A percentile compares a stretch with the other conserved stretches of the same genome.
Conservation (phyloP, 2,888 invertebrate species). For the Ecdyonurus torrentis region DNA sequence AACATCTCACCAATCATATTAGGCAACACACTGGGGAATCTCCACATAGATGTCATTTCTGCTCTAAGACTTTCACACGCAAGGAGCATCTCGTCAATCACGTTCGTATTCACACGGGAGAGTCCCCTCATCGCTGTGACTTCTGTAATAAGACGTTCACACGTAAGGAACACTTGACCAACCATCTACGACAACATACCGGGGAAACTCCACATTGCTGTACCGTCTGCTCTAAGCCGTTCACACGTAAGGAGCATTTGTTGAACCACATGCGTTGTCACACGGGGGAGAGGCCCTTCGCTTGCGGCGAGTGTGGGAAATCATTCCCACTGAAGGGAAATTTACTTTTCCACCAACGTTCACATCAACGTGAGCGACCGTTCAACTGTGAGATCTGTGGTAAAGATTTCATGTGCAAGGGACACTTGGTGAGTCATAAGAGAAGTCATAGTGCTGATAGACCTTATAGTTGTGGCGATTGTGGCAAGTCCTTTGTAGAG, state of each 20-base stretch:
- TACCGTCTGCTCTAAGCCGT: conserved; percentile 55
- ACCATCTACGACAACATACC: conserved; percentile 52
- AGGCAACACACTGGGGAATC: conserved; percentile 78
- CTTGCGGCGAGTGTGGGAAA: conserved; percentile 72
- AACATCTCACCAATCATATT: conserved; percentile 71
- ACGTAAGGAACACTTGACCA: conserved; percentile 52
- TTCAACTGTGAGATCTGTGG: conserved; percentile 70
- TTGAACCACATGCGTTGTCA: conserved; percentile 57
- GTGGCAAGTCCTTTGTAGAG: conserved; percentile 65
- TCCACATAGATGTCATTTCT: conserved; percentile 66
- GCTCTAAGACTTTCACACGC: conserved; percentile 68
- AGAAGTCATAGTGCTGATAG: conserved; percentile 51
- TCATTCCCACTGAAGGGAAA: conserved; percentile 74
- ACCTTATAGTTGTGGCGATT: conserved; percentile 43
- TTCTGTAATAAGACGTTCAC: conserved; percentile 54
- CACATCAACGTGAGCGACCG: conserved; percentile 60
- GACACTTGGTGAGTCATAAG: conserved; percentile 67
- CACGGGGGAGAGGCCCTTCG: conserved; percentile 64
- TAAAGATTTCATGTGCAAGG: conserved; percentile 78
- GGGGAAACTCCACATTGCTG: conserved; percentile 55
- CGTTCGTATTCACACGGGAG: conserved; percentile 42
- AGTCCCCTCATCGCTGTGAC: conserved; percentile 51
- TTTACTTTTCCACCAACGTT: conserved; percentile 69
- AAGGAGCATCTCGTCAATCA: conserved; percentile 78
- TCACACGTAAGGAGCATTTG: conserved; percentile 55